These are phyloP conservation scores for Rhinoptilus africanus DNA, from an alignment of 2,113 vertebrate genomes.

Conservation along the genomic window DNA sequence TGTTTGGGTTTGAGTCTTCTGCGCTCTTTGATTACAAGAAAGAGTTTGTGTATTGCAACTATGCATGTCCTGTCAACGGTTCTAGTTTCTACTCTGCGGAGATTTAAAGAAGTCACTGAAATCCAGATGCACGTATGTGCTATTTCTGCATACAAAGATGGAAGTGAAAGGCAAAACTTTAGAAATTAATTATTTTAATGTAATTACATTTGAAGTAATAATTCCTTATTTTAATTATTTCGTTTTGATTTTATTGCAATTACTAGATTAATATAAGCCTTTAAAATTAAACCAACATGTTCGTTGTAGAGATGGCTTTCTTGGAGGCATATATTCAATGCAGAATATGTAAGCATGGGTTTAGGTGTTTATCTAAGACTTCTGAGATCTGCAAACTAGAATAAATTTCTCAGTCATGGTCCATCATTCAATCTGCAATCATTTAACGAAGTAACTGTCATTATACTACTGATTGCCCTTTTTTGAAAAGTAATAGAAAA, in stretches of 20 bases:
- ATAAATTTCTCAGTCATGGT: neutral
- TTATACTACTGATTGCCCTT: neutral
- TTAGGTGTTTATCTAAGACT: neutral
- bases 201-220: neutral
- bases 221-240: neutral
- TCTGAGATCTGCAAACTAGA: neutral
- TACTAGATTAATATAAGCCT: neutral
- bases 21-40: constrained; percentile 81
- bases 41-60: constrained; percentile 82
- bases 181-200: neutral
- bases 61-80: constrained; percentile 85
- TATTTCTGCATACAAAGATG: neutral
- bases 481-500: neutral
- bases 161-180: neutral
- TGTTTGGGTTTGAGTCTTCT: constrained; percentile 87
- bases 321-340: neutral
- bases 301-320: neutral
- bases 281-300: neutral
- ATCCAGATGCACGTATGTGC: constrained; percentile 83
- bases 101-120: constrained; percentile 80
- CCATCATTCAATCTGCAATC: neutral
- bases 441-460: neutral
- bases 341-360: neutral
- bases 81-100: constrained; percentile 78
- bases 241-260: neutral